A percentile compares a stretch with the other conserved stretches of the same genome.
Evolutionary conservation across 2,888 invertebrate genomes (phyloP).

Genomic region (Pandemis cinnamomeana): DNA sequence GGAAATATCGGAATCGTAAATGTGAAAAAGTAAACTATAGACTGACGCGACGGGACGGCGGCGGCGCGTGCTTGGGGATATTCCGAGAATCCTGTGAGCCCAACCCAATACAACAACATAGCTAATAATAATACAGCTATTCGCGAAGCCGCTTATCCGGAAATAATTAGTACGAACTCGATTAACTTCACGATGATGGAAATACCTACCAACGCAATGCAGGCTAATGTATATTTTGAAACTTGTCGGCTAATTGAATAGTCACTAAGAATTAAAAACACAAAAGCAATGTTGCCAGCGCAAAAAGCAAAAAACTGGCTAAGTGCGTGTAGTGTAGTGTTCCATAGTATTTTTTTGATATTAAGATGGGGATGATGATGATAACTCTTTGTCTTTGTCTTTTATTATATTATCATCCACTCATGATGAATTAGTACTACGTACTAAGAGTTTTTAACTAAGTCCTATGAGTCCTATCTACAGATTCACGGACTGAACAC

Average conservation of each 20-base stretch:
- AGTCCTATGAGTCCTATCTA: too few relatives aligned
- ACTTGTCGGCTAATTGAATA: not conserved
- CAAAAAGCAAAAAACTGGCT: not conserved
- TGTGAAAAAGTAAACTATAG: conserved; percentile 67
- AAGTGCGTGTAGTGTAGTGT: too few relatives aligned
- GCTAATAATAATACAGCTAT: conserved; percentile 52
- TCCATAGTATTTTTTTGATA: too few relatives aligned
- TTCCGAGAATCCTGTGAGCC: conserved; percentile 67
- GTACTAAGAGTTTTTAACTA: too few relatives aligned
- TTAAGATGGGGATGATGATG: too few relatives aligned
- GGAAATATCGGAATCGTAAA: conserved; percentile 74
- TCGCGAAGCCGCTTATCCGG: conserved; percentile 32
- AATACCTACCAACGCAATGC: not conserved
- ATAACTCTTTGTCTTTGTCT: too few relatives aligned
- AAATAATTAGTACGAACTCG: conserved; percentile 30
- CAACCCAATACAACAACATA: conserved; percentile 58
- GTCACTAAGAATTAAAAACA: not conserved
- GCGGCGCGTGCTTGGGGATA: conserved; percentile 68
- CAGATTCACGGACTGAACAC: too few relatives aligned
- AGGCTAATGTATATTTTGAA: not conserved
- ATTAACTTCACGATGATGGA: not conserved
- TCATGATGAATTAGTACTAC: too few relatives aligned
- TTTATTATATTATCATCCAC: too few relatives aligned
- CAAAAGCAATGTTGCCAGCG: not conserved
- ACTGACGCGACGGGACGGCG: conserved; percentile 52